A percentile compares a stretch with the other conserved stretches of the same genome.
These are phyloP conservation scores for Turritopsis rubra DNA, from an alignment of 30 jellyfish, hydroid and myxozoan genomes.

Conservation along the genomic window DNA sequence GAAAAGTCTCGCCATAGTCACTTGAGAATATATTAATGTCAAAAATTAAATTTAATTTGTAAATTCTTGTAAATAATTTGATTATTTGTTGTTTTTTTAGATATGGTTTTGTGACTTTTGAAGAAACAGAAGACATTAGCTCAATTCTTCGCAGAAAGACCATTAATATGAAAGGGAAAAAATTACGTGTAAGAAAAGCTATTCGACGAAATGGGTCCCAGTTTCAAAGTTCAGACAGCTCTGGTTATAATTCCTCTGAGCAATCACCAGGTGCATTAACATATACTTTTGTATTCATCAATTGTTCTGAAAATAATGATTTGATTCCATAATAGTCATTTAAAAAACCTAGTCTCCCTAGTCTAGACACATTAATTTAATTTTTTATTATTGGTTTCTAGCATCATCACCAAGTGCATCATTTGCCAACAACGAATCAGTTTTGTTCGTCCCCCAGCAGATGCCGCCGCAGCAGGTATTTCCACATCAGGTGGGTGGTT, in stretches of 20 bases:
- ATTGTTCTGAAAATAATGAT: no score
- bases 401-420: not conserved
- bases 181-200: constrained; percentile 85
- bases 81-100: constrained; percentile 25
- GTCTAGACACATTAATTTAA: no score
- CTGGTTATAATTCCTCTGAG: no score
- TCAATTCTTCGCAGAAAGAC: constrained; percentile 59
- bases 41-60: not conserved
- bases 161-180: constrained; percentile 88
- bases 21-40: not conserved
- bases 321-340: no score
- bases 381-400: no score
- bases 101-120: constrained; percentile 96
- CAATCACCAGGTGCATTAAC: constrained; percentile 13
- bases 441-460: not conserved
- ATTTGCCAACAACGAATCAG: not conserved
- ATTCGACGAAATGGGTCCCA: constrained; percentile 79
- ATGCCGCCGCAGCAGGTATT: not conserved
- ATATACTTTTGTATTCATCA: not conserved
- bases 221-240: constrained; percentile 14
- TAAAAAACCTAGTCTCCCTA: no score
- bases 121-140: constrained; percentile 74
- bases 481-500: not conserved
- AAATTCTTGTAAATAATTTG: not conserved
- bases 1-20: no score